A percentile compares a stretch with the other conserved stretches of the same genome.
These are phyloP conservation scores for Drosophila tanythrix DNA, from an alignment of 2,888 invertebrate species.

Conservation along the genomic window DNA sequence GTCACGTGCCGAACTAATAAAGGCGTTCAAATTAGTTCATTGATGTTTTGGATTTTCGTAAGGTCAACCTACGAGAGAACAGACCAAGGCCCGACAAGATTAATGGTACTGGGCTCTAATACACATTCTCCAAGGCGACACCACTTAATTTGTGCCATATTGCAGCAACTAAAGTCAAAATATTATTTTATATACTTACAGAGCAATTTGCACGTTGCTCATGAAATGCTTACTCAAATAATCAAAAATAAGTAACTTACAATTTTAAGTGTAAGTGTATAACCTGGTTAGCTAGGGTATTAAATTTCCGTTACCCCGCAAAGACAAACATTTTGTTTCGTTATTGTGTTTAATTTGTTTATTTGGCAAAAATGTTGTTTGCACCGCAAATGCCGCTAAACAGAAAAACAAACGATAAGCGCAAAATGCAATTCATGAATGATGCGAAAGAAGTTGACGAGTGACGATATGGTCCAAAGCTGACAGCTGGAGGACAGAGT, in stretches of 20 bases:
- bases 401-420: constrained; percentile 9
- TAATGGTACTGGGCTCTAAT: not conserved
- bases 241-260: no score
- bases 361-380: constrained; percentile 8
- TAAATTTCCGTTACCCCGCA: fast-evolving
- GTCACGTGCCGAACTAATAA: constrained; percentile 26
- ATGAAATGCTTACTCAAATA: not conserved
- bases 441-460: not conserved
- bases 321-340: not conserved
- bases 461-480: not conserved
- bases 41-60: not conserved
- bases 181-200: no score
- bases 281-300: not conserved
- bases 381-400: constrained; percentile 10
- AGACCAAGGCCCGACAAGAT: not conserved
- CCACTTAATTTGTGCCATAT: no score
- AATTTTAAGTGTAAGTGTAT: no score
- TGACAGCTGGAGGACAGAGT: not conserved
- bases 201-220: no score
- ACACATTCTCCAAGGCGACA: not conserved
- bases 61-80: not conserved
- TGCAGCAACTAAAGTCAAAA: no score
- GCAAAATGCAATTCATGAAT: constrained; percentile 6
- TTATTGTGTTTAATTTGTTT: constrained; percentile 10
- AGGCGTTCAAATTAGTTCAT: not conserved